These are phyloP conservation scores for Chrysoperla carnea DNA, from an alignment of 1,140 invertebrate species.

Conservation along the genomic window DNA sequence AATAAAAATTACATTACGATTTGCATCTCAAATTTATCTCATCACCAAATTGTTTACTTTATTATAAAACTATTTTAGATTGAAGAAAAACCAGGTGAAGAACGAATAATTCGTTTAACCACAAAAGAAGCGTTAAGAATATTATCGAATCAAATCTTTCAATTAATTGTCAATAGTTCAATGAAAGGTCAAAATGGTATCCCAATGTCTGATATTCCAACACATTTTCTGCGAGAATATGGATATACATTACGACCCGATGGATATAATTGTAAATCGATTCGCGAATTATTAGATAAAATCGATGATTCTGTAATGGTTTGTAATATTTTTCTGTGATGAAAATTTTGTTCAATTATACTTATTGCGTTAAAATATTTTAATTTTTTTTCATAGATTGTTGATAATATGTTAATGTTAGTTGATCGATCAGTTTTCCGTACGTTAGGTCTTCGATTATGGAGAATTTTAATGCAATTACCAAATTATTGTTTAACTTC, in stretches of 20 bases:
- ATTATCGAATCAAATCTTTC: constrained; percentile 33
- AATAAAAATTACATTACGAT: too few species aligned
- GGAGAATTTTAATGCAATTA: background rate
- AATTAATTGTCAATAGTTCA: constrained; percentile 20
- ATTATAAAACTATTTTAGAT: constrained; percentile 17
- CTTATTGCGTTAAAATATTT: too few species aligned
- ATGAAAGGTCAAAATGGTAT: constrained; percentile 12
- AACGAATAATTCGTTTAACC: constrained; percentile 34
- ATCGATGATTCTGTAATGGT: constrained; percentile 30
- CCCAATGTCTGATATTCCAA: constrained; percentile 25
- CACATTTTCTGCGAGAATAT: constrained; percentile 32
- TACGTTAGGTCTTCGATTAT: background rate
- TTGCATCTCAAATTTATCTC: too few species aligned
- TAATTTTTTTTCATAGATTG: background rate
- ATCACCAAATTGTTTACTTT: too few species aligned
- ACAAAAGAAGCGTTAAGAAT: constrained; percentile 31
- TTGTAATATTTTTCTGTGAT: constrained; percentile 5
- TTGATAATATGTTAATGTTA: background rate
- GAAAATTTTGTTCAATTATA: background rate
- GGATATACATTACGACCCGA: constrained; percentile 38
- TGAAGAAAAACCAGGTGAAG: constrained; percentile 32
- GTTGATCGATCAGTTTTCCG: background rate
- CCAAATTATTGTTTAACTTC: background rate
- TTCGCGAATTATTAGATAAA: constrained; percentile 32
- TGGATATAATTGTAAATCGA: constrained; percentile 29